Evolutionary conservation across 2,113 vertebrate genomes (phyloP).

Genomic region (Formicarius rufipectus): DNA sequence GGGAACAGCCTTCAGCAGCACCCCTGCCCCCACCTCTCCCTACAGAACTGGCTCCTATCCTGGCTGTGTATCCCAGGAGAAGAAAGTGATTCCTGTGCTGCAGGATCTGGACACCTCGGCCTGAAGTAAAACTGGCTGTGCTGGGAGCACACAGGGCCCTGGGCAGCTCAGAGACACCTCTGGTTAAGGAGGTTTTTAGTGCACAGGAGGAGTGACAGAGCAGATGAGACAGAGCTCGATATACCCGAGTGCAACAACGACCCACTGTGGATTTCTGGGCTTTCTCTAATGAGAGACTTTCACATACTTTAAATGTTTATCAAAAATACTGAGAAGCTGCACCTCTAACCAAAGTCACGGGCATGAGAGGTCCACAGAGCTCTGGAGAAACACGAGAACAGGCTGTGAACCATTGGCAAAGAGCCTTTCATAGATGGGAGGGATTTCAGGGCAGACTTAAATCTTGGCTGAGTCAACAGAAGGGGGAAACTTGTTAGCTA

Average conservation of each 20-base stretch:
- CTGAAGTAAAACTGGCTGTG: neutral
- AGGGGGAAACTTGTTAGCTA: neutral
- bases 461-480: conserved; percentile 21
- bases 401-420: neutral
- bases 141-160: neutral
- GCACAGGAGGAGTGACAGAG: neutral
- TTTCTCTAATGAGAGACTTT: neutral
- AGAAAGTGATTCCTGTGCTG: neutral
- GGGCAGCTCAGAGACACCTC: neutral
- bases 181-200: neutral
- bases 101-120: neutral
- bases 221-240: neutral
- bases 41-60: neutral
- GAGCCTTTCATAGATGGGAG: neutral
- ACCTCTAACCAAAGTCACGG: neutral
- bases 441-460: neutral
- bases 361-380: neutral
- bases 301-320: neutral
- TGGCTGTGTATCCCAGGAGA: fast-evolving
- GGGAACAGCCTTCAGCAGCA: neutral
- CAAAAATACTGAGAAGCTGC: neutral
- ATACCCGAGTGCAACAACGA: fast-evolving
- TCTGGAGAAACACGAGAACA: neutral
- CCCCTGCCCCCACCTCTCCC: neutral
- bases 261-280: neutral